Percentiles rank a stretch among this genome's conserved stretches.
Evolutionary conservation across 2,888 invertebrate species (phyloP).

Genomic region (Ectobius pallidus): DNA sequence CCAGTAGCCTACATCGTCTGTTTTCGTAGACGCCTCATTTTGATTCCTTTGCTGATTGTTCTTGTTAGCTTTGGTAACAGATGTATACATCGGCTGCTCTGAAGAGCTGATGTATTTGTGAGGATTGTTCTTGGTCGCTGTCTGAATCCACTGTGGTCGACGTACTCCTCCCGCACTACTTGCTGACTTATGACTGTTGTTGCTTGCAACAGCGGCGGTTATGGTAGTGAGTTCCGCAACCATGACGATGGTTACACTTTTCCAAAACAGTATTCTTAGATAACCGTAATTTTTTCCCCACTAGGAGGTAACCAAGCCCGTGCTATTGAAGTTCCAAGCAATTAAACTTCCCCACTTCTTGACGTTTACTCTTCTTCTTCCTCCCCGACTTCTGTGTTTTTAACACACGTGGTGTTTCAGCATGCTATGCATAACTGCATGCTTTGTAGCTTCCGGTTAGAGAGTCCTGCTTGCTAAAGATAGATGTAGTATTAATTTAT

Average conservation of each 20-base stretch:
- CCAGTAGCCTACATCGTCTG: too few species aligned
- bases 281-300: neutral
- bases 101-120: neutral
- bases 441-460: neutral
- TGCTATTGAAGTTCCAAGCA: neutral
- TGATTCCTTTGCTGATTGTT: neutral
- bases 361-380: neutral
- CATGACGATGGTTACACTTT: slow-evolving; percentile 18
- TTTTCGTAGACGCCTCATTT: neutral
- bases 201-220: slow-evolving; percentile 5
- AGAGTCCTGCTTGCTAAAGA: neutral
- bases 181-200: slow-evolving; percentile 12
- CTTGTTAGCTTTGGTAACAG: neutral
- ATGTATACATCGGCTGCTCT: neutral
- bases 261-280: neutral
- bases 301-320: neutral
- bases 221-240: slow-evolving; percentile 24
- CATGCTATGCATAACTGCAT: neutral
- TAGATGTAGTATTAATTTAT: neutral
- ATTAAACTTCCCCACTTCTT: neutral
- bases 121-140: neutral
- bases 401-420: neutral
- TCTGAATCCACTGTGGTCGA: slow-evolving; percentile 3
- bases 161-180: neutral
- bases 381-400: too few species aligned